Conservation (phyloP, 2,113 vertebrate species). For the Oriolus oriolus region DNA sequence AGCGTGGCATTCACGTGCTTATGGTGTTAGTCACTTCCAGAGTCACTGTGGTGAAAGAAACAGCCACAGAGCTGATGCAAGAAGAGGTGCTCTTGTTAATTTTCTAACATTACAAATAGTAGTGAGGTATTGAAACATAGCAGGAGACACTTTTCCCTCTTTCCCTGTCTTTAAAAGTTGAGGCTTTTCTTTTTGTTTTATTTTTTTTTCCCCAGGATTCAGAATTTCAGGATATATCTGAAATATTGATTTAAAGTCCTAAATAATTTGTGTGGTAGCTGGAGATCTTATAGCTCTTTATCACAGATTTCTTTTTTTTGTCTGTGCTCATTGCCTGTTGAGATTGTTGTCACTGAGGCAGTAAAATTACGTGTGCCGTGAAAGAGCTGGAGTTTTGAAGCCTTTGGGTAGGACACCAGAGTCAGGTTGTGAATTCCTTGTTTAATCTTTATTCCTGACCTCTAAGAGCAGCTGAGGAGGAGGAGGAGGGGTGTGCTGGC, state of each 20-base stretch:
- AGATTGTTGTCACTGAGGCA: neutral
- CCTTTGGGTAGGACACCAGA: neutral
- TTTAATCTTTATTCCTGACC: neutral
- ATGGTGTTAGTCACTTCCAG: neutral
- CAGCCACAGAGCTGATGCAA: neutral
- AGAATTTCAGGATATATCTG: neutral
- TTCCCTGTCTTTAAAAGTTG: neutral
- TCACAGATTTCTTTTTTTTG: neutral
- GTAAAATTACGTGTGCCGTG: neutral
- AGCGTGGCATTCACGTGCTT: neutral
- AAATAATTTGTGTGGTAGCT: neutral
- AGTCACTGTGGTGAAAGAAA: neutral
- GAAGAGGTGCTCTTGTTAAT: neutral
- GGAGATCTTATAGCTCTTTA: neutral
- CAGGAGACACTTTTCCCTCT: neutral
- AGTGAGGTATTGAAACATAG: neutral
- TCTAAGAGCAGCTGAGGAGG: neutral
- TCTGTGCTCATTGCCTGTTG: neutral
- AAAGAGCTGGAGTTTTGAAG: neutral
- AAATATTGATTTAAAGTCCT: neutral
- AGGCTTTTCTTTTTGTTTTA: rapidly evolving
- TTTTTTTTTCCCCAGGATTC: neutral
- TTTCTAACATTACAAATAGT: neutral
- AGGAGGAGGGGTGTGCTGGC: neutral
- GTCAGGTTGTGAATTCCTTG: neutral